Percentiles rank a stretch among this genome's conserved stretches.
These are phyloP conservation scores for Mesitornis unicolor DNA, from an alignment of 2,113 vertebrate species.

Conservation along the genomic window DNA sequence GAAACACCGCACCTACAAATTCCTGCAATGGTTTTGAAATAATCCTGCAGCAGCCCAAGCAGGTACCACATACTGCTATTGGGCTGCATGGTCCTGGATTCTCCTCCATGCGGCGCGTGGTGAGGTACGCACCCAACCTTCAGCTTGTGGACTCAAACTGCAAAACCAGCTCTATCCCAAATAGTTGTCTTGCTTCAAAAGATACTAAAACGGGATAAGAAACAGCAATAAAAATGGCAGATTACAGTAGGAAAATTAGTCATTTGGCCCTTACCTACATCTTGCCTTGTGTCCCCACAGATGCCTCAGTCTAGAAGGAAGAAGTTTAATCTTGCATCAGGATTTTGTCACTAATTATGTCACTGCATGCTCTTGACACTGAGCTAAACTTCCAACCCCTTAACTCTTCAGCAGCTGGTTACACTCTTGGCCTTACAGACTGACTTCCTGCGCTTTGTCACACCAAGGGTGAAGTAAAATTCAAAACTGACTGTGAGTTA, in stretches of 20 bases:
- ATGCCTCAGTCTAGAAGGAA: neutral
- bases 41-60: neutral
- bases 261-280: neutral
- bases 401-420: neutral
- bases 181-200: neutral
- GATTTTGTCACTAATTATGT: neutral
- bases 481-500: neutral
- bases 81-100: neutral
- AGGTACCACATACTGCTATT: neutral
- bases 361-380: neutral
- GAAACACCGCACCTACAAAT: neutral
- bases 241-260: rapidly evolving
- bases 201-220: neutral
- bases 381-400: neutral
- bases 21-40: neutral
- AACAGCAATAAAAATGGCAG: neutral
- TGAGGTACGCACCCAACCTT: neutral
- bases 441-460: neutral
- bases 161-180: neutral
- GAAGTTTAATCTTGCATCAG: neutral
- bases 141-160: neutral
- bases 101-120: neutral
- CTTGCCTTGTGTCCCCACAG: neutral
- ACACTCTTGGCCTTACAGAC: rapidly evolving
- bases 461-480: neutral